phyloP scores from a whole-genome alignment of 2,113 vertebrate genomes.

The Danionella cerebrum region DNA sequence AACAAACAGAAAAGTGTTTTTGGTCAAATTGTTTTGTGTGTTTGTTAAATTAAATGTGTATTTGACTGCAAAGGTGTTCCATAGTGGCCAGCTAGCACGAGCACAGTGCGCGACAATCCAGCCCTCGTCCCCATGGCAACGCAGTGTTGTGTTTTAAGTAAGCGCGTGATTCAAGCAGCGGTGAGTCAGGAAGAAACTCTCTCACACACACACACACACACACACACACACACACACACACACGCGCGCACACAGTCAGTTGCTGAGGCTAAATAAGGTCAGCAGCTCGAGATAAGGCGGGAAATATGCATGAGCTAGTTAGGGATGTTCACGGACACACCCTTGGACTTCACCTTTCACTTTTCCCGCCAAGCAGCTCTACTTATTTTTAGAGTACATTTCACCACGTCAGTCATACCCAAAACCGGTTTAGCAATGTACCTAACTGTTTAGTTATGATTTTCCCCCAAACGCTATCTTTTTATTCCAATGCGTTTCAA shows the following conservation, averaged over 20 bases:
- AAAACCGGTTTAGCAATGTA: neutral
- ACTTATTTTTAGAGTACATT: neutral
- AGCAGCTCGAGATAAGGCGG: slow-evolving; percentile 45
- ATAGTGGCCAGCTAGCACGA: too few relatives aligned
- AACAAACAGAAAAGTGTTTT: too few relatives aligned
- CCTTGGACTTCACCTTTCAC: slow-evolving; percentile 30
- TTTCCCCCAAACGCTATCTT: too few relatives aligned
- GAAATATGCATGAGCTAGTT: neutral
- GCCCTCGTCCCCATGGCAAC: slow-evolving; percentile 55
- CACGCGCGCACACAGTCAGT: too few relatives aligned
- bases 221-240: slow-evolving; percentile 7
- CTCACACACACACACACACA: slow-evolving; percentile 25
- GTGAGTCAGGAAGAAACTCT: slow-evolving; percentile 73
- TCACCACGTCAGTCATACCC: neutral
- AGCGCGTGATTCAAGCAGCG: slow-evolving; percentile 64
- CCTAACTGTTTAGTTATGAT: too few relatives aligned
- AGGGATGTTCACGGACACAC: slow-evolving; percentile 6
- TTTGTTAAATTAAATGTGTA: neutral
- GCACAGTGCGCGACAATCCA: slow-evolving; percentile 4
- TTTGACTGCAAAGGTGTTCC: neutral
- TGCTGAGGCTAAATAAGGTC: slow-evolving; percentile 72
- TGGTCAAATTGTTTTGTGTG: too few relatives aligned
- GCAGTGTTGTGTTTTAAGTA: slow-evolving; percentile 69
- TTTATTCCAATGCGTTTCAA: too few relatives aligned
- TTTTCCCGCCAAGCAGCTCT: slow-evolving; percentile 26